Evolutionary conservation across 2,113 vertebrate species (phyloP), one percentile per base, ranked within the genome.

Genomic region (Barbus barbus): DNA sequence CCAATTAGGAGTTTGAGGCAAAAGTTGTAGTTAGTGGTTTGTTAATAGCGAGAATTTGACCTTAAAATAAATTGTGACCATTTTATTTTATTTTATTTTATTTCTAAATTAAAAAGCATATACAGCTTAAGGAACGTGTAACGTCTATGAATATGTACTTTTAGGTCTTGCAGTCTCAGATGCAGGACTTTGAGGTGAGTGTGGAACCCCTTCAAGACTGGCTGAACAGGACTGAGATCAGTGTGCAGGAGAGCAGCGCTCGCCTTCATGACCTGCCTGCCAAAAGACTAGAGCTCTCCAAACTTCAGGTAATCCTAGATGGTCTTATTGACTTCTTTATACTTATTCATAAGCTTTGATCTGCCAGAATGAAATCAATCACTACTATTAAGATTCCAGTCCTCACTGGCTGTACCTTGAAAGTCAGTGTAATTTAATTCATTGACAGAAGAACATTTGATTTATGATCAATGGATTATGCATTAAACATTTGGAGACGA

Each of bases 131-230:
- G 33, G 8, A 31, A 24, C n/a, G n/a, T 84, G 58, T 76, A 31
- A 28, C 22, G 2, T 56, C 20, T 53, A 4, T 69, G 38, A 36
- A 22, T 13, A 22, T 83, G 46, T 83, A 11, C 13, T 87, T 82
- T 74, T 80, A 99, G 98, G 97, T 91, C 86, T 92, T 99, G 73
- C 96, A 97, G 92, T 91, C 95, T 77, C 97, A 98, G 91, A 98
- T 99, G 97, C 96, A 95, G 75, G 97, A 97, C 86, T 98, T 99
- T 0, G 98, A 99, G 93, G 91, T 94, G 13, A 96, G 95, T 31
- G 95, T 95, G 18, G 96, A 96, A 72, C 98, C 98, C 41, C 91
- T 99, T 14, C 95, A 97, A 90, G 94, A 95, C 69, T 99, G 98
- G 97, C 92, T 99, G 84, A 95, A 92, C 83, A 91, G 92, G 88